Base-by-base conservation (phyloP, 2,797 vertebrate species). In the Diplodus puntazzo region DNA sequence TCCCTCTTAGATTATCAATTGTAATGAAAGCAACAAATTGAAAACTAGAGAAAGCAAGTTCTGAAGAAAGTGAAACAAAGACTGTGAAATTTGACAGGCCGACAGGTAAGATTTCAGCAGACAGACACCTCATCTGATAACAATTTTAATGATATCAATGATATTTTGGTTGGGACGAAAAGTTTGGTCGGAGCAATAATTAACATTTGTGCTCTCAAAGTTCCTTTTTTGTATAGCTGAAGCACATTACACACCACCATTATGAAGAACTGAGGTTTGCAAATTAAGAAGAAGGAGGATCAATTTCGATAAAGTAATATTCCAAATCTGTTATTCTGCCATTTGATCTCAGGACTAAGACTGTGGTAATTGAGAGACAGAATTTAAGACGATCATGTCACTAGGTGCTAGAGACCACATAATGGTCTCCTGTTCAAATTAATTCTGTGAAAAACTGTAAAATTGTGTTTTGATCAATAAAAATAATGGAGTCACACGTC, bases 381-480 rank as follows among this genome's bases (percentile, higher is more conserved):
- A 14, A 65, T 52, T 53, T 3, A 21, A 34, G 48, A 20, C 25
- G 20, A 6, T 72, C 5, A 16, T 48, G 20, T 71, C 13, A 17
- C 27, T 11, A 12, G 27, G 34, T 43, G 21, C 10, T 13, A 10
- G 18, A 49, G 7, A 11, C 1, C 34, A 49, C 13, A 27, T 39
- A 30, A 67, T 23, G 17, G 17, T 46, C 25, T 48, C 34, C n/a
- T 42, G 30, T 53, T 16, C 45, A 2, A 65, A 80, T 45, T 16
- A 53, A 50, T 50, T 62, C 8, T 27, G 1, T 12, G 16, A 45
- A 45, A 53, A 65, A 13, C 25, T 67, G 6, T 59, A 5, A 68
- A 71, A 20, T n/a, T 14, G 18, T 43, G 5, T 25, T 60, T 54
- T 67, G 17, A 77, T 52, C 17, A 63, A 53, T 61, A n/a, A 69